These are phyloP conservation scores for Tadarida brasiliensis DNA, from an alignment of 2,797 vertebrate genomes.

Conservation along the genomic window DNA sequence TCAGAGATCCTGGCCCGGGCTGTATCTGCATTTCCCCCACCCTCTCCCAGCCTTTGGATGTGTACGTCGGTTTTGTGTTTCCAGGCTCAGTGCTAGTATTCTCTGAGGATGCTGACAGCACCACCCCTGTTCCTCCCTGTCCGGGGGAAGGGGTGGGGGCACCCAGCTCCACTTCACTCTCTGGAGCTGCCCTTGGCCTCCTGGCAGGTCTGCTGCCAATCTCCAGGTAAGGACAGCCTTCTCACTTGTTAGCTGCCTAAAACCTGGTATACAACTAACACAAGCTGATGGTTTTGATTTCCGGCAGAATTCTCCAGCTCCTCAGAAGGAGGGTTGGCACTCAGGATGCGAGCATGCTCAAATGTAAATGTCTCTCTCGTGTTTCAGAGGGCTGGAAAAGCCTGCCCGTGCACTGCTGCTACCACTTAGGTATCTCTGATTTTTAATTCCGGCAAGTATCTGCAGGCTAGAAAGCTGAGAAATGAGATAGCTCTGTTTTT, in stretches of 20 bases:
- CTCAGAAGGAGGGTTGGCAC: not conserved
- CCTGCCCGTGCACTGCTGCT: not conserved
- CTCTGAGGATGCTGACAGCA: not conserved
- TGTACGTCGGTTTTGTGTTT: not conserved
- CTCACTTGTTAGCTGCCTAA: not conserved
- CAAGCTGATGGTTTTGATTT: not conserved
- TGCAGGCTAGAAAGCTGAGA: slow-evolving; percentile 56
- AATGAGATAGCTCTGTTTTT: slow-evolving; percentile 73
- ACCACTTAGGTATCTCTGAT: slow-evolving; percentile 30
- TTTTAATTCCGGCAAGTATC: slow-evolving; percentile 50
- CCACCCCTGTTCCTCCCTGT: not conserved
- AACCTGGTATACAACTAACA: not conserved
- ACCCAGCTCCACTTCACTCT: not conserved
- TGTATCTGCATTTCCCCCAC: not conserved
- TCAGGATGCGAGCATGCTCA: not conserved
- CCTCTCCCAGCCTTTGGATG: not conserved
- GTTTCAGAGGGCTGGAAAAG: slow-evolving; percentile 18
- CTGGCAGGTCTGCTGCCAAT: not conserved
- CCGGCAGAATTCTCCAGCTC: not conserved
- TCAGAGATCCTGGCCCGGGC: not conserved
- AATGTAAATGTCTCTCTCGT: not conserved
- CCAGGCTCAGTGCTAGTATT: not conserved
- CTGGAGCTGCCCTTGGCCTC: not conserved
- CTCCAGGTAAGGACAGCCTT: not conserved
- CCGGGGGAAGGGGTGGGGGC: not conserved